phyloP scores from a whole-genome alignment of 2,888 invertebrate genomes.

The Drosophila histrio region DNA sequence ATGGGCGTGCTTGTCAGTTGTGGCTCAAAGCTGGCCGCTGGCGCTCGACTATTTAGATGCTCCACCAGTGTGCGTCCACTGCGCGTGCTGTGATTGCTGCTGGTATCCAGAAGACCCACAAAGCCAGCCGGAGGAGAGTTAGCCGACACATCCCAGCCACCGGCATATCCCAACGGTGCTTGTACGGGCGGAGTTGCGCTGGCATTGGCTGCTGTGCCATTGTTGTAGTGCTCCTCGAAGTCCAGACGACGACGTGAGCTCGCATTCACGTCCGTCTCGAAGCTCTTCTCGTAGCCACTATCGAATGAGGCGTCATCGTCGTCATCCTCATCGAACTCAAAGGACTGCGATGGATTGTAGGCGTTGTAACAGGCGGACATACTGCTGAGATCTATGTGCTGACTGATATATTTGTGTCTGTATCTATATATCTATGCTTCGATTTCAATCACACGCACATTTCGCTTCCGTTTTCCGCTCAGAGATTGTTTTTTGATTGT shows the following conservation, averaged over 20 bases:
- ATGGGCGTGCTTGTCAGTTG: constrained; percentile 87
- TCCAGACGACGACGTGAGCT: constrained; percentile 79
- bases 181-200: constrained; percentile 27
- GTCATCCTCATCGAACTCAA: constrained; percentile 83
- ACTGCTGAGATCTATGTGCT: constrained; percentile 36
- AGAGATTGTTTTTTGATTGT: constrained; percentile 14
- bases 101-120: constrained; percentile 74
- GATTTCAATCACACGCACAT: constrained; percentile 42
- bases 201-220: constrained; percentile 51
- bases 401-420: constrained; percentile 6
- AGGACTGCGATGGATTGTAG: constrained; percentile 69
- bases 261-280: constrained; percentile 85
- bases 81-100: constrained; percentile 81
- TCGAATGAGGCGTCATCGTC: constrained; percentile 88
- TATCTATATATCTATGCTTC: constrained; percentile 15
- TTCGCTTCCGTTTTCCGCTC: constrained; percentile 31
- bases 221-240: constrained; percentile 75
- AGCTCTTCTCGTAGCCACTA: constrained; percentile 91
- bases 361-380: constrained; percentile 82
- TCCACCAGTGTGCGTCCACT: constrained; percentile 79
- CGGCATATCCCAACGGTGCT: constrained; percentile 41
- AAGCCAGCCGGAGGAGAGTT: constrained; percentile 68
- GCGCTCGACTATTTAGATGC: constrained; percentile 74
- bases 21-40: constrained; percentile 72
- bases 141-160: constrained; percentile 58